phyloP scores from a whole-genome alignment of 1,140 invertebrate species.

The Sycophaga agraensis region DNA sequence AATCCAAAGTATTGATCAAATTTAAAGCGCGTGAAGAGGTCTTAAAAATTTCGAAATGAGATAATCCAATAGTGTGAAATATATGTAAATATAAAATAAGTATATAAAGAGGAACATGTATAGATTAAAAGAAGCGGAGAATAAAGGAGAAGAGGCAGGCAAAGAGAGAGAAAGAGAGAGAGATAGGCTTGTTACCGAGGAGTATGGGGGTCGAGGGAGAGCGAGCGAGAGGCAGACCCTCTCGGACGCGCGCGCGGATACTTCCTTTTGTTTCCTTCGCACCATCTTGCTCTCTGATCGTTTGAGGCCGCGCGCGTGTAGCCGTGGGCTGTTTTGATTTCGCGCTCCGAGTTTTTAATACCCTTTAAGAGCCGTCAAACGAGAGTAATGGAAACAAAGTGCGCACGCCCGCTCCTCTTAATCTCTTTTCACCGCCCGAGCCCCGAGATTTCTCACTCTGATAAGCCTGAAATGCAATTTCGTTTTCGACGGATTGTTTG shows the following conservation, averaged over 20 bases:
- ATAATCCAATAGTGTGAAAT: not conserved
- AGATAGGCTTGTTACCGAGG: constrained; percentile 29
- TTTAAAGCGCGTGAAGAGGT: too few species aligned
- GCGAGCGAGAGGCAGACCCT: not conserved
- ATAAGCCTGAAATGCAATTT: constrained; percentile 31
- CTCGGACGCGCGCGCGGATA: constrained; percentile 1
- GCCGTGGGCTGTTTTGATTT: constrained; percentile 29
- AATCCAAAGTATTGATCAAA: too few species aligned
- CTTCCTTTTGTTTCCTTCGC: constrained; percentile 28
- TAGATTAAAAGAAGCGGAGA: constrained; percentile 18
- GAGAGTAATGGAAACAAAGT: constrained; percentile 32
- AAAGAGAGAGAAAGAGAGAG: constrained; percentile 12
- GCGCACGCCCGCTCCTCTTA: not conserved
- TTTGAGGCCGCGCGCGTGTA: not conserved
- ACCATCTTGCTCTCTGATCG: constrained; percentile 28
- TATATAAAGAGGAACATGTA: not conserved
- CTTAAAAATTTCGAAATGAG: not conserved
- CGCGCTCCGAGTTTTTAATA: constrained; percentile 24
- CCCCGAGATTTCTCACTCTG: constrained; percentile 28
- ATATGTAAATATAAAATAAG: constrained; percentile 23
- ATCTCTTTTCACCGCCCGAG: not conserved
- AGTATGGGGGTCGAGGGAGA: not conserved
- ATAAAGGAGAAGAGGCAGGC: not conserved
- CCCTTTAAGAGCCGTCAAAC: constrained; percentile 28
- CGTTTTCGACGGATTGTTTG: constrained; percentile 31